Evolutionary conservation across 2,113 vertebrate genomes (phyloP), one percentile per base, ranked within the genome.

Genomic region (Entomyzon cyanotis): DNA sequence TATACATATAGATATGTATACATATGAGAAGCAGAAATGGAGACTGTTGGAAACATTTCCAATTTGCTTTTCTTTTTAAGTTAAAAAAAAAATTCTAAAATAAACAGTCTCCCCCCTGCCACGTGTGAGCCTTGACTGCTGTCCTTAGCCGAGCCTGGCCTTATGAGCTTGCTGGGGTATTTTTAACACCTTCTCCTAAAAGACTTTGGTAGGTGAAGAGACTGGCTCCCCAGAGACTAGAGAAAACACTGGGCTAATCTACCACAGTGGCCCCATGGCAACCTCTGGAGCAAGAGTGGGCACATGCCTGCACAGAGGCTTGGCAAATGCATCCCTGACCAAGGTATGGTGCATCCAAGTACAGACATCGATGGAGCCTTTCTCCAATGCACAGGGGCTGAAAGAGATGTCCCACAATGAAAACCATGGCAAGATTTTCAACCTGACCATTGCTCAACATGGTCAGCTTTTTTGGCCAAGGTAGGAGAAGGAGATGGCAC

Each of bases 1-100:
- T 90, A 94, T 44, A 55, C 79, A 74, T 75, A 82, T 21, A 95
- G 68, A 92, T 74, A 73, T 12, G 41, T 67, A 74, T 78, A 63
- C 7, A 3, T 65, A 44, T 15, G 58, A 79, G 44, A 78, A 50
- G 70, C 53, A 96, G 78, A 77, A 92, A 95, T 49, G 31, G 85
- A 89, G 30, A 77, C 79, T 92, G 39, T 31, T 87, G 84, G 91
- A 94, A 97, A 71, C 14, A 10, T 59, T 94, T 96, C 67, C 69
- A 91, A 42, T 73, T 85, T 46, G 87, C 58, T 76, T 74, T 90
- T 82, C 62, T 76, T 86, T 89, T 88, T 25, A 78, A 89, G 58
- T 59, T 1, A 44, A 83, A 87, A 84, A 49, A 65, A 49, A 71
- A 76, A 84, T 41, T 89, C 39, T 84, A 95, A 94, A 93, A 53